Evolutionary conservation across 2,797 vertebrate genomes (phyloP).

Genomic region (Oreortyx pictus): DNA sequence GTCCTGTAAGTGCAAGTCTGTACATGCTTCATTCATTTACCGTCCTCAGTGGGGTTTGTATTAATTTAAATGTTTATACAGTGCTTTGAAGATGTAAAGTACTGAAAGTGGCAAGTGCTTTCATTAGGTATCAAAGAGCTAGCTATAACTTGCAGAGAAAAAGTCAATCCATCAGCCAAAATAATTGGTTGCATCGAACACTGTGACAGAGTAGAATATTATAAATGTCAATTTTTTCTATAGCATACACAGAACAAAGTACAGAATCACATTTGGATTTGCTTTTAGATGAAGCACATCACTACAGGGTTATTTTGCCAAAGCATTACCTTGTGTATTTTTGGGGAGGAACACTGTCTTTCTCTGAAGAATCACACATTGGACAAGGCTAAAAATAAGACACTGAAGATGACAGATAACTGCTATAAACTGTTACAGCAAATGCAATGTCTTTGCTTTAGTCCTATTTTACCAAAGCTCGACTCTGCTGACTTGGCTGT

Average conservation of each 20-base stretch:
- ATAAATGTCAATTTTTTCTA: neutral
- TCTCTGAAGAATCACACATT: neutral
- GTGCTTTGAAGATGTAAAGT: constrained; percentile 55
- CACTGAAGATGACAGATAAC: neutral
- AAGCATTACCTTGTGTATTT: neutral
- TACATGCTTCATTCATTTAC: constrained; percentile 36
- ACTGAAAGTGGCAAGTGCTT: constrained; percentile 36
- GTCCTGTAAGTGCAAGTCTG: constrained; percentile 14
- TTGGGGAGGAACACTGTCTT: neutral
- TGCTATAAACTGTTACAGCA: neutral
- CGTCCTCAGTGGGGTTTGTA: constrained; percentile 22
- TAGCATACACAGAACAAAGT: neutral
- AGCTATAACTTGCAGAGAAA: constrained; percentile 10
- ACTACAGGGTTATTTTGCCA: neutral
- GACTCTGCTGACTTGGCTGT: neutral
- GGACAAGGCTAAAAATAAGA: neutral
- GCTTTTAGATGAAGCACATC: neutral
- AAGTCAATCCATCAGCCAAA: constrained; percentile 37
- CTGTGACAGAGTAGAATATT: neutral
- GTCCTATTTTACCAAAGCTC: neutral
- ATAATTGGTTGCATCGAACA: constrained; percentile 42
- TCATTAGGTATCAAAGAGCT: constrained; percentile 52
- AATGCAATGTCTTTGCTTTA: neutral
- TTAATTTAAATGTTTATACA: constrained; percentile 61
- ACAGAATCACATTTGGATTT: neutral